phyloP scores from a whole-genome alignment of 2,888 invertebrate genomes.

The Girardia tigrina region DNA sequence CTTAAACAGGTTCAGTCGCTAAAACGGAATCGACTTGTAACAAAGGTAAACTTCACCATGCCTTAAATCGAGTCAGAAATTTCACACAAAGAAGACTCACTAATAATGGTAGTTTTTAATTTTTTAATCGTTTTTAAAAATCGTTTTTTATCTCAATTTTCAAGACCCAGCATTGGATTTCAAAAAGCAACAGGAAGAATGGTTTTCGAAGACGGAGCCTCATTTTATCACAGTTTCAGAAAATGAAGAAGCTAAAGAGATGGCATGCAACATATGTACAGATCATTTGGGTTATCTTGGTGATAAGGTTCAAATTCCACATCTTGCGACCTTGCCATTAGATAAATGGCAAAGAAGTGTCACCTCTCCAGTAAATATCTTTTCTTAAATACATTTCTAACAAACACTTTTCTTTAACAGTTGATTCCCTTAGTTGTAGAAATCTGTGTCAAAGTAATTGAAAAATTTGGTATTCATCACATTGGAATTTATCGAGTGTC shows the following conservation, averaged over 20 bases:
- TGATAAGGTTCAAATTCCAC: constrained; percentile 6
- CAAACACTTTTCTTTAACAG: constrained; percentile 17
- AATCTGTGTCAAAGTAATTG: constrained; percentile 29
- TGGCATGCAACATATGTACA: background rate
- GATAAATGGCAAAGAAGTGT: constrained; percentile 14
- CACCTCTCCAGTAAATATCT: background rate
- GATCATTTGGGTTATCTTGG: constrained; percentile 14
- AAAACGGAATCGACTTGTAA: background rate
- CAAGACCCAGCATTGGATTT: background rate
- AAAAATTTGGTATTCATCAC: constrained; percentile 28
- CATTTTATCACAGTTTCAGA: background rate
- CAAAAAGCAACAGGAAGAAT: background rate
- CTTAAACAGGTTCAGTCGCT: background rate
- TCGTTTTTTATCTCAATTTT: background rate
- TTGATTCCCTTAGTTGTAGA: constrained; percentile 34
- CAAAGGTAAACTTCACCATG: background rate
- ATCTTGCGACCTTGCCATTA: background rate
- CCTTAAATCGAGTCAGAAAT: background rate
- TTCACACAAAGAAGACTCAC: background rate
- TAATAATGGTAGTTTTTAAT: background rate
- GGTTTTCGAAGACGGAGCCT: background rate
- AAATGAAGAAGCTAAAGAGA: background rate
- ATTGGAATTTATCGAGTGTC: constrained; percentile 34
- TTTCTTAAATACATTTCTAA: background rate
- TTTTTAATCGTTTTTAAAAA: background rate